A percentile compares a stretch with the other conserved stretches of the same genome.
These are phyloP conservation scores for Hyppa rectilinea DNA, from an alignment of 2,888 invertebrate species.

Conservation along the genomic window DNA sequence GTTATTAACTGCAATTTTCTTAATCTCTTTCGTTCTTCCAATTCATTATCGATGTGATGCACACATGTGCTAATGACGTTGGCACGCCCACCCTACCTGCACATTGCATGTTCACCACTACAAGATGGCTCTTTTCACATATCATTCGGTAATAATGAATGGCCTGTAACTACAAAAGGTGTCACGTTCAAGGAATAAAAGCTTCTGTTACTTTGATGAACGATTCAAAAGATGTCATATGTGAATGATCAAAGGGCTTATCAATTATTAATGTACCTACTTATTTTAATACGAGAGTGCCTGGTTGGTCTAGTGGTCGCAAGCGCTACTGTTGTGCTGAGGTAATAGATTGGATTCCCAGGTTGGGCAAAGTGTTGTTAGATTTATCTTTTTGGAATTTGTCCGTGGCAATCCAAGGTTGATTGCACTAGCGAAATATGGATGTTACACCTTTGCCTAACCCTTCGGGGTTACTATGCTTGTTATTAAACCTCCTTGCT, in stretches of 20 bases:
- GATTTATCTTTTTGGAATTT: background rate
- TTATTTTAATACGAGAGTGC: background rate
- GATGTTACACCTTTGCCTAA: background rate
- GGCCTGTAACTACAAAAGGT: constrained; percentile 1
- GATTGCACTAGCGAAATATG: background rate
- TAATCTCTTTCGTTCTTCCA: background rate
- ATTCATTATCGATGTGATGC: constrained; percentile 3
- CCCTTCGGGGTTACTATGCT: background rate
- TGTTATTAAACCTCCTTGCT: background rate
- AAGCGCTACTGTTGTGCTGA: background rate
- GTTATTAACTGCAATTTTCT: background rate
- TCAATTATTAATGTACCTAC: background rate
- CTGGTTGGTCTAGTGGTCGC: background rate
- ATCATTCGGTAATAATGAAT: constrained; percentile 35
- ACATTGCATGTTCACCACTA: constrained; percentile 34
- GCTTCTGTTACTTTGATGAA: constrained; percentile 11
- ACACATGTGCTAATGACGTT: constrained; percentile 7
- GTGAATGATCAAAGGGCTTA: background rate
- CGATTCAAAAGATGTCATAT: background rate
- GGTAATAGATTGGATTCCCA: background rate
- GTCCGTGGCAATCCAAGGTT: background rate
- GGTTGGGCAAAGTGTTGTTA: background rate
- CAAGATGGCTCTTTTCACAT: constrained; percentile 33
- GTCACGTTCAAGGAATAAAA: constrained; percentile 16
- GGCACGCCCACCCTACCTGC: background rate